A percentile compares a stretch with the other conserved stretches of the same genome.
phyloP scores from a whole-genome alignment of 1,140 invertebrate genomes.

The Drosophila parvula region DNA sequence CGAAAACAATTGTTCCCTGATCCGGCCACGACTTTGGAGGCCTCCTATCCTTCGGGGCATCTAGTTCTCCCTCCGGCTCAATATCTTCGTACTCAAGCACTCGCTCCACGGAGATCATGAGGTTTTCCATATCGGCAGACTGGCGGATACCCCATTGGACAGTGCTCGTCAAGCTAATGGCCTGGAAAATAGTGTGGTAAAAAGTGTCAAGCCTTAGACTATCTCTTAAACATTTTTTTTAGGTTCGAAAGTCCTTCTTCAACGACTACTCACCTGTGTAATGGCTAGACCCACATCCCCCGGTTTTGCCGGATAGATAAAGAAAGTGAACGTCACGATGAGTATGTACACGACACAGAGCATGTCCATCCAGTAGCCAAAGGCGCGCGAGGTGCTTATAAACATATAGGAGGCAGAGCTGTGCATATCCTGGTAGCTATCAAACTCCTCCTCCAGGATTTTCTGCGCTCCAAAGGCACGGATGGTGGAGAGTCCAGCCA shows the following conservation, averaged over 20 bases:
- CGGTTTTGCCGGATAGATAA: conserved; percentile 87
- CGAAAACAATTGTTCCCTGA: conserved; percentile 88
- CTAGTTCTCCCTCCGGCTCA: conserved; percentile 88
- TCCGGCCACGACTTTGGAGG: conserved; percentile 89
- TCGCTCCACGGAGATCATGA: conserved; percentile 92
- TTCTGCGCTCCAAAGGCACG: conserved; percentile 92
- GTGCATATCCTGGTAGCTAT: conserved; percentile 90
- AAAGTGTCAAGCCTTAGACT: too few relatives aligned
- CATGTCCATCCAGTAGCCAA: conserved; percentile 91
- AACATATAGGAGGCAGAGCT: conserved; percentile 88
- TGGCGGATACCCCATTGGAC: conserved; percentile 94
- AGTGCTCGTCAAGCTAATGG: conserved; percentile 91
- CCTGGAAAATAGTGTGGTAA: conserved; percentile 57
- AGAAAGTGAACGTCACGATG: conserved; percentile 88
- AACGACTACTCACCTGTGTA: conserved; percentile 85
- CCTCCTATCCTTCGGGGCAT: conserved; percentile 87
- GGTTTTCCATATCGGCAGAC: conserved; percentile 92
- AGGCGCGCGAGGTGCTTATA: conserved; percentile 87
- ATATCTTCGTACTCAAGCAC: conserved; percentile 90
- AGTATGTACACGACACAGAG: conserved; percentile 89
- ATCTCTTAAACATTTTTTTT: too few relatives aligned
- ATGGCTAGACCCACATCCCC: conserved; percentile 92
- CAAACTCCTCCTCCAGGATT: conserved; percentile 91
- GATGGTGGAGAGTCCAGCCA: conserved; percentile 95
- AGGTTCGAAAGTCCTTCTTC: not conserved